Evolutionary conservation across 2,797 vertebrate species (phyloP).

Genomic region (Platyrinchus mystaceus): DNA sequence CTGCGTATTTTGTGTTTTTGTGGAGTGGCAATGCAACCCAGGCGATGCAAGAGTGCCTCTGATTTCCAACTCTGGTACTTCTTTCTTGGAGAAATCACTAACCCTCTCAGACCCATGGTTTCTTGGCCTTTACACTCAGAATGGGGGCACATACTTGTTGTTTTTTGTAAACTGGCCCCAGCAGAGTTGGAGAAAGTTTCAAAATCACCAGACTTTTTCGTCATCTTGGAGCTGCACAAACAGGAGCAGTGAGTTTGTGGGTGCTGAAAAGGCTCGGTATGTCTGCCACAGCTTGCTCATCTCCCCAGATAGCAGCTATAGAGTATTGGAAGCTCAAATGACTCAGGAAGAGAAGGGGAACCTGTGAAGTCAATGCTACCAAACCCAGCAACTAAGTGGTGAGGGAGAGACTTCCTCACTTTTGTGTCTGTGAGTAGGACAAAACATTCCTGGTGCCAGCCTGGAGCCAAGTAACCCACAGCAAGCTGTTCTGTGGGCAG

Average conservation of each 20-base stretch:
- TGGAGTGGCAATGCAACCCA: background rate
- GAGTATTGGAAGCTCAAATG: conserved; percentile 2
- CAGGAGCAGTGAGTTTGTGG: conserved; percentile 34
- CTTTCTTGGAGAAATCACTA: background rate
- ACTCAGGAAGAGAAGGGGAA: conserved; percentile 21
- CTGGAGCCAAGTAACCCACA: background rate
- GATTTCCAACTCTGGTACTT: background rate
- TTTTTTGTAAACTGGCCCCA: background rate
- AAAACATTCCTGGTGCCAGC: background rate
- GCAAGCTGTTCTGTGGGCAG: background rate
- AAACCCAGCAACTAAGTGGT: background rate
- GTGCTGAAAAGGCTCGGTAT: conserved; percentile 10
- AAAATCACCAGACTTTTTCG: background rate
- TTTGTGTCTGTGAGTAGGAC: background rate
- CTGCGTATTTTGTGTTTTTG: background rate
- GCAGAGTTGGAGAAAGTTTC: background rate
- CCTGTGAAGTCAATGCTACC: background rate
- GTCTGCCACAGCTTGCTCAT: conserved; percentile 9
- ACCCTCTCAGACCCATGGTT: background rate
- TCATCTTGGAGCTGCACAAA: background rate
- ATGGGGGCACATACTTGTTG: rapidly evolving
- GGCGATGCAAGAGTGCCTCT: background rate
- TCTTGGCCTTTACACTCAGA: background rate
- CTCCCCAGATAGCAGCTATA: conserved; percentile 24
- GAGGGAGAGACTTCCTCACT: background rate